Evolutionary conservation across 2,888 invertebrate species (phyloP).

Genomic region (Crossocerus cetratus): DNA sequence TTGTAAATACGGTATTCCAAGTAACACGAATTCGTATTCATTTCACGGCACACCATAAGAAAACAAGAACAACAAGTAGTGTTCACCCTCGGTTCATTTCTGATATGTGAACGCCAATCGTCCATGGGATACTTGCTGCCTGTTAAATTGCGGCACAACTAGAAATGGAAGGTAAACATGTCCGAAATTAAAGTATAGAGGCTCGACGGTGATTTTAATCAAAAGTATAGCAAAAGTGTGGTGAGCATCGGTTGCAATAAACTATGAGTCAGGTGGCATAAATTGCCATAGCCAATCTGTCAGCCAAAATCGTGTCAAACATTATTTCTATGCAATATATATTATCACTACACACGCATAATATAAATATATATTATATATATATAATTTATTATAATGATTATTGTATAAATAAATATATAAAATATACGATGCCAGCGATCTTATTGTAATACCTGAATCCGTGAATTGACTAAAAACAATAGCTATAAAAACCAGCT

Average conservation of each 20-base stretch:
- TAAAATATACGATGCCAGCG: slow-evolving; percentile 57
- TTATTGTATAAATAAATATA: slow-evolving; percentile 70
- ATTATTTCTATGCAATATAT: slow-evolving; percentile 67
- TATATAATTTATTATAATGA: slow-evolving; percentile 67
- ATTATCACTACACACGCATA: slow-evolving; percentile 56
- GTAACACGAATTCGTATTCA: no score
- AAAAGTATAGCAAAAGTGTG: slow-evolving; percentile 54
- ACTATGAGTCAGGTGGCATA: slow-evolving; percentile 59
- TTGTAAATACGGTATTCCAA: no score
- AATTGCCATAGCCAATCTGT: slow-evolving; percentile 62
- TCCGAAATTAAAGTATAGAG: slow-evolving; percentile 61
- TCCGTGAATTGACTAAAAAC: no score
- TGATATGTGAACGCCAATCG: background rate
- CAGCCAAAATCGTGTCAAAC: slow-evolving; percentile 70
- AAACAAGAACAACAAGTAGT: no score
- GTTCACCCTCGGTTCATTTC: background rate
- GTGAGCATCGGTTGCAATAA: slow-evolving; percentile 60
- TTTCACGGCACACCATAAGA: no score
- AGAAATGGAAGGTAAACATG: slow-evolving; percentile 53
- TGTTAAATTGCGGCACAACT: slow-evolving; percentile 48
- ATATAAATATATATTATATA: slow-evolving; percentile 56
- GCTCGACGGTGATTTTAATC: slow-evolving; percentile 65
- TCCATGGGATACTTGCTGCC: slow-evolving; percentile 32
- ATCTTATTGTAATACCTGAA: slow-evolving; percentile 56
- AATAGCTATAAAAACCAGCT: no score